A percentile compares a stretch with the other conserved stretches of the same genome.
These are phyloP conservation scores for Remorina albescens DNA, from an alignment of 2,797 vertebrate genomes.

Conservation along the genomic window DNA sequence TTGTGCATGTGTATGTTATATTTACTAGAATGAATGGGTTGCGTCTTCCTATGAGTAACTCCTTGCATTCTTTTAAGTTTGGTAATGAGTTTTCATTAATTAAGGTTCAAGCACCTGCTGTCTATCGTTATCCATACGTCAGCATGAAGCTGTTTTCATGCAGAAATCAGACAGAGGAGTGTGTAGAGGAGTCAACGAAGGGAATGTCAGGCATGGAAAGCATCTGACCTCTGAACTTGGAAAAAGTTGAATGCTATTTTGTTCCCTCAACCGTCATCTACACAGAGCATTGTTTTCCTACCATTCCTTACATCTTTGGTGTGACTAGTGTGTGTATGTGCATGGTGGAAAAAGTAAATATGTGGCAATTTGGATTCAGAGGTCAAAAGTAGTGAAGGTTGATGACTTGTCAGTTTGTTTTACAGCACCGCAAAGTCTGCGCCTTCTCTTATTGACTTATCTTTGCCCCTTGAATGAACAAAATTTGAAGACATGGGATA, in stretches of 20 bases:
- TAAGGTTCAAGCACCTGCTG: slow-evolving; percentile 31
- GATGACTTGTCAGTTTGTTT: slow-evolving; percentile 2
- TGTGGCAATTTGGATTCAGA: neutral
- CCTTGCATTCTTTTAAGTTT: slow-evolving; percentile 32
- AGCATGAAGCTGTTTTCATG: neutral
- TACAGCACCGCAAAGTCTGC: neutral
- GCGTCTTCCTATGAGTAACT: neutral
- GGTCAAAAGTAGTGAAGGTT: neutral
- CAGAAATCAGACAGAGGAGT: slow-evolving; percentile 27
- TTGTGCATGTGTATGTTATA: neutral
- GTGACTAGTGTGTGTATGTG: neutral
- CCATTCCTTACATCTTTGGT: slow-evolving; percentile 13
- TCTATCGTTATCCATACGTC: slow-evolving; percentile 9
- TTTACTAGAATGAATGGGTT: neutral
- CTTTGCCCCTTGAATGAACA: neutral
- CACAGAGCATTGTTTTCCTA: slow-evolving; percentile 26
- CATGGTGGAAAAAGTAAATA: neutral
- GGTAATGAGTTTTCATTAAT: slow-evolving; percentile 14
- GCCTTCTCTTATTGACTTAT: neutral
- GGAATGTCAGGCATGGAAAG: slow-evolving; percentile 69
- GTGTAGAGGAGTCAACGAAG: slow-evolving; percentile 61
- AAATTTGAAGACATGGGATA: neutral
- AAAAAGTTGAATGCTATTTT: neutral
- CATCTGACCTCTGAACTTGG: slow-evolving; percentile 67
- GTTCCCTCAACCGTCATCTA: slow-evolving; percentile 20